Percentiles rank a stretch among this genome's conserved stretches.
Conservation (phyloP, 2,797 vertebrate species). For the Sylvia borin region DNA sequence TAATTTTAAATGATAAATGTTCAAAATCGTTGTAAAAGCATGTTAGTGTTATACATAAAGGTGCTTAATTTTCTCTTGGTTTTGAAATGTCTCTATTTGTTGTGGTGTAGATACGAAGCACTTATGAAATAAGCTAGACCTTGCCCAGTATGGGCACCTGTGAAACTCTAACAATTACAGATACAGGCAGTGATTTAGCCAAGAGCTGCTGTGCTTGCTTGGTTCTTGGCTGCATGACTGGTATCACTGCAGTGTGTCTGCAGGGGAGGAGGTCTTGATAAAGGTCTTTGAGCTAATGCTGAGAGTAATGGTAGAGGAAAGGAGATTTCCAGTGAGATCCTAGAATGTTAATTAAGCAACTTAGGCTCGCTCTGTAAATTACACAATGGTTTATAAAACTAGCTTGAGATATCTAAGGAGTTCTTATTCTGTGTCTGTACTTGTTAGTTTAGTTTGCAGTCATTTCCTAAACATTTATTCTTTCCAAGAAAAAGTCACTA, state of each 20-base stretch:
- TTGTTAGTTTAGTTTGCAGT: not conserved
- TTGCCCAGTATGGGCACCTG: not conserved
- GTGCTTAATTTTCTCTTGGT: not conserved
- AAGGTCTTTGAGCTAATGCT: not conserved
- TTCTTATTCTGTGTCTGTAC: not conserved
- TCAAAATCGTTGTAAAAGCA: not conserved
- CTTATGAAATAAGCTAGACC: not conserved
- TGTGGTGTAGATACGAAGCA: not conserved
- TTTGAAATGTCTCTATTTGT: not conserved
- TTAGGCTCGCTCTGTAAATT: not conserved
- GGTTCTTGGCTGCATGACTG: fast-evolving
- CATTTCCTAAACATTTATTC: not conserved
- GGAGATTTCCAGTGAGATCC: not conserved
- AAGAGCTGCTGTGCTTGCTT: not conserved
- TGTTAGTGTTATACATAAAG: not conserved
- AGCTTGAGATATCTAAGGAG: not conserved
- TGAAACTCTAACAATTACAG: not conserved
- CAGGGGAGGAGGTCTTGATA: not conserved
- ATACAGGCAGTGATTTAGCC: not conserved
- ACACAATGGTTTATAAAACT: not conserved
- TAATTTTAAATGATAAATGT: not conserved
- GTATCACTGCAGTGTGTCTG: not conserved
- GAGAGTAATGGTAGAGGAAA: not conserved
- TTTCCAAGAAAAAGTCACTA: not conserved
- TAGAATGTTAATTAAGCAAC: not conserved